Percentiles rank a stretch among this genome's conserved stretches.
Evolutionary conservation across 2,888 invertebrate species (phyloP).

Genomic region (Acrobasis suavella): DNA sequence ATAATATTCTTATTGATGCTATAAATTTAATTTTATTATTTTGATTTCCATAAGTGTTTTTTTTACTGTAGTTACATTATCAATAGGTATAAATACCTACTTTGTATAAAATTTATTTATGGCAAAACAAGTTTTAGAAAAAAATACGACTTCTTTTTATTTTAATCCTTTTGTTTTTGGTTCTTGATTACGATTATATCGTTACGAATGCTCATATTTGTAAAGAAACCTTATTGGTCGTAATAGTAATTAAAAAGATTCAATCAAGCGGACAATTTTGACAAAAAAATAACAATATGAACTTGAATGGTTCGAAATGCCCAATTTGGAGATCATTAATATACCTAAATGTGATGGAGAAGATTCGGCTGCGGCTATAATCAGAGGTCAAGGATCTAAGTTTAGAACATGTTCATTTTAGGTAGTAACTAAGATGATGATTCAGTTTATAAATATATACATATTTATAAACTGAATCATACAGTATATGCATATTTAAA

Average conservation of each 20-base stretch:
- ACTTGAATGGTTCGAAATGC: background rate
- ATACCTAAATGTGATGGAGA: background rate
- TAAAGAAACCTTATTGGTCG: conserved; percentile 4
- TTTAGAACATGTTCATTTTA: background rate
- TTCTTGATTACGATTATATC: conserved; percentile 2
- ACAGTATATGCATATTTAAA: too few species aligned
- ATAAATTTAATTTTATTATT: background rate
- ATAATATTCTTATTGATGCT: too few species aligned
- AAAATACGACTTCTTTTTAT: conserved; percentile 2
- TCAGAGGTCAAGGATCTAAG: conserved; percentile 1
- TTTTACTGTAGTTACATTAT: background rate
- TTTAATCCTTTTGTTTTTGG: background rate
- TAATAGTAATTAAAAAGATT: background rate
- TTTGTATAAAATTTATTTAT: too few species aligned
- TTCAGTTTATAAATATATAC: too few species aligned
- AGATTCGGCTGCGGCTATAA: background rate
- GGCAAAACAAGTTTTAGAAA: background rate
- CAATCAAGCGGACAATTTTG: background rate
- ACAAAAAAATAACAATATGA: conserved; percentile 1
- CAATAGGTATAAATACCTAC: background rate
- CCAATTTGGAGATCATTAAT: background rate
- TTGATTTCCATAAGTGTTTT: conserved; percentile 3
- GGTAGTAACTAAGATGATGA: background rate
- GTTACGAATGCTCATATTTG: conserved; percentile 4
- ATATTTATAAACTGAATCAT: too few species aligned